Base-by-base conservation (phyloP, 2,797 vertebrate species). In the Vireo griseus region DNA sequence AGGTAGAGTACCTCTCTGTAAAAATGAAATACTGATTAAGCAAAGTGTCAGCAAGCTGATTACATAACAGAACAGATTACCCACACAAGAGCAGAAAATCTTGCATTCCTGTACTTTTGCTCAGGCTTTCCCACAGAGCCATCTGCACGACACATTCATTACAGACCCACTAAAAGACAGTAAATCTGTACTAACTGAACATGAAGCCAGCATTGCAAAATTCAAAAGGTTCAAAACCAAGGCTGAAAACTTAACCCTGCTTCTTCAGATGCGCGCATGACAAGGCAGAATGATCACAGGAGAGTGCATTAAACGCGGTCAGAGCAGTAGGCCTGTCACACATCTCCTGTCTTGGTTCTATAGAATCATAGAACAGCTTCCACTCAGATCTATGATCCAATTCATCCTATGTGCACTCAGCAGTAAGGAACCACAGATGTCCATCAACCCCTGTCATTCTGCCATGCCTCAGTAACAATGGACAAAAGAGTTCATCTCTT, bases 21-120 rank as follows among this genome's bases (percentile, higher is more conserved):
- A 91, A 91, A 91, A 61, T 33, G 17, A 88, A 92, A 86, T n/a
- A 77, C 22, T 39, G 42, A 72, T 94, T 79, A 90, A 88, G 55
- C 69, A 84, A 86, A 69, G 31, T 69, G 37, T 82, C 61, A 66
- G 25, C 58, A 79, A 50, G 31, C 13, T 67, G 44, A 85, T 69
- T 69, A 31, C 13, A 21, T 26, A 65, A 78, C 44, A 40, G 52
- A 90, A 90, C 5, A 75, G 44, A 81, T 84, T 69, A 78, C 50
- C 24, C 58, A 42, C 48, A 63, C 9, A 51, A 57, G 16, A 84
- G 44, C 35, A 92, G 55, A 84, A 95, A 90, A 61, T 52, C 51
- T 73, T 88, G 24, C 10, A 20, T 62, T 77, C 58, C 37, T 47
- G 7, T 29, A 51, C 47, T 76, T 59, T 52, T 66, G 44, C 45